Base-by-base conservation (phyloP, 2,888 invertebrate species). In the Uropetala carovei region DNA sequence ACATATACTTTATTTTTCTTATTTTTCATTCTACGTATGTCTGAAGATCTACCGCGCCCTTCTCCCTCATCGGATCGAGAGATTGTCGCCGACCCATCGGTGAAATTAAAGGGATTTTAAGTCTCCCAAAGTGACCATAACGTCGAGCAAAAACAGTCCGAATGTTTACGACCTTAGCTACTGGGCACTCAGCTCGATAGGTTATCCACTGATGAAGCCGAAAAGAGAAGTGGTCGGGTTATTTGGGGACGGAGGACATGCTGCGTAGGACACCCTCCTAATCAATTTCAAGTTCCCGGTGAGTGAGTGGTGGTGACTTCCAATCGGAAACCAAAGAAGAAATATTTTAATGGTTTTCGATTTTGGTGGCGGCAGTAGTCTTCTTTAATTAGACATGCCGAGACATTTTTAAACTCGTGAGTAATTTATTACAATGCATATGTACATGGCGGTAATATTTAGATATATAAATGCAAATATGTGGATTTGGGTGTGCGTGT, bases 101-200 rank as follows among this genome's bases (percentile, higher is more conserved):
- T 27, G 75, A 75, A 75, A 75, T 75, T 75, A 75, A 75, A 75
- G 75, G 75, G 75, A 75, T 27, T 75, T 75, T 75, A 22, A 75
- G 75, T 75, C 75, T 75, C 75, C 75, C 75, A 75, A 75, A 75
- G 75, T 27, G 75, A 27, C n/a, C 75, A 75, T 75, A 75, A 75
- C 75, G 75, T 75, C 75, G 22, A 75, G 75, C 75, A 27, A 75
- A 75, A 75, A 75, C 22, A 27, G 13, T 27, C 75, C 27, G 22
- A 14, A 75, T 22, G 75, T 75, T 75, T 75, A 75, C 75, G 75
- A 75, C 75, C 75, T 13, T 27, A 75, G 75, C 75, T 27, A 75
- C 27, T 27, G 75, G 75, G 75, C 75, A 75, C 75, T 75, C 75
- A 18, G 18, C 75, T 75, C 75, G 75, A 75, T 75, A 75, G 75